Evolutionary conservation across 2,888 invertebrate genomes (phyloP).

Genomic region (Zelleria hepariella): DNA sequence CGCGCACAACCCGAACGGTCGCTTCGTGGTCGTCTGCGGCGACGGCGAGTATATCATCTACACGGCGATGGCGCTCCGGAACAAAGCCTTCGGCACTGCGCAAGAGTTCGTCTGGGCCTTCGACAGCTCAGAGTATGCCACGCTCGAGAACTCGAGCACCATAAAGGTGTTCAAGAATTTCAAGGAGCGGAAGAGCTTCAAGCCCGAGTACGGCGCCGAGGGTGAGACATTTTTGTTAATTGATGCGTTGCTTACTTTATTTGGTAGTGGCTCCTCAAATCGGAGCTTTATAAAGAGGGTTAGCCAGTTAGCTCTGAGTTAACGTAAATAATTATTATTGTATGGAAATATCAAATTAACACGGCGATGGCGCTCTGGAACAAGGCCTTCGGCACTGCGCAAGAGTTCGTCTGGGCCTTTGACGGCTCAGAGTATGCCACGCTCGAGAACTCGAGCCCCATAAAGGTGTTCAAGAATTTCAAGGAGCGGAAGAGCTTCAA

Average conservation of each 20-base stretch:
- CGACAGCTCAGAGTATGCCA: constrained; percentile 94
- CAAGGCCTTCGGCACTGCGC: constrained; percentile 98
- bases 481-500: constrained; percentile 97
- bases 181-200: constrained; percentile 95
- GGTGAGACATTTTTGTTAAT: no score
- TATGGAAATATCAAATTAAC: no score
- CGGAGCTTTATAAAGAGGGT: no score
- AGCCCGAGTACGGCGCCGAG: constrained; percentile 97
- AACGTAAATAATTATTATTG: no score
- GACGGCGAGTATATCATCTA: constrained; percentile 99
- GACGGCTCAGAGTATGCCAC: constrained; percentile 95
- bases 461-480: constrained; percentile 98
- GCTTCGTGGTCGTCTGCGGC: constrained; percentile 94
- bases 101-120: constrained; percentile 99
- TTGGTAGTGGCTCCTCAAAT: background rate
- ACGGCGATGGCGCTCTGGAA: constrained; percentile 99
- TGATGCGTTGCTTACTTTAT: no score
- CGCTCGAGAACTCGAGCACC: constrained; percentile 89
- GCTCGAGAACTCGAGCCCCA: constrained; percentile 89
- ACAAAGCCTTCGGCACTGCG: constrained; percentile 98
- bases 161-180: constrained; percentile 98
- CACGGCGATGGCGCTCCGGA: constrained; percentile 98
- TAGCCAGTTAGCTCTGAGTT: no score
- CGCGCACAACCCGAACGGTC: constrained; percentile 98
- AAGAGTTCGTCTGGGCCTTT: constrained; percentile 99